phyloP scores from a whole-genome alignment of 2,888 invertebrate species.

The Resseliella maxima region DNA sequence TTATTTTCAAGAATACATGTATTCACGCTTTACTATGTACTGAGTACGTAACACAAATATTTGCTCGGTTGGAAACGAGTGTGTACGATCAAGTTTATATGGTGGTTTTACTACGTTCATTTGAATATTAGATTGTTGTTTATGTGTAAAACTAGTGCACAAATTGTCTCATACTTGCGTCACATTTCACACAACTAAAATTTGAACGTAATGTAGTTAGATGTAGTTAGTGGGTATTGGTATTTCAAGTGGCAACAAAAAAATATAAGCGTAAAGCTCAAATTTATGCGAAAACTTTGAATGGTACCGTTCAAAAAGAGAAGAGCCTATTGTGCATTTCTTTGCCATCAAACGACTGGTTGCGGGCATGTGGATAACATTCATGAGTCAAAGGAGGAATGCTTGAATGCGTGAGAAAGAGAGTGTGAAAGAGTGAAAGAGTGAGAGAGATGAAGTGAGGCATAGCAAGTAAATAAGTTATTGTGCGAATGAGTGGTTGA shows the following conservation, averaged over 20 bases:
- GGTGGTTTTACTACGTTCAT: not conserved
- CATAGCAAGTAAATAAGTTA: no score
- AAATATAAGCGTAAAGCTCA: not conserved
- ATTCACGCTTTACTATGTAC: not conserved
- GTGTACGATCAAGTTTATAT: not conserved
- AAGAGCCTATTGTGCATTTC: not conserved
- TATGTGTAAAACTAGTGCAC: not conserved
- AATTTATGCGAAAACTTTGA: constrained; percentile 31
- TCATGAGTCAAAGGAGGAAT: no score
- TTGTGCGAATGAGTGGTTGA: no score
- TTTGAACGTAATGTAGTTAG: not conserved
- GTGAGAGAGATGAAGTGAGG: no score
- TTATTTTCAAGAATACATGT: no score
- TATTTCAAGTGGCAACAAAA: not conserved
- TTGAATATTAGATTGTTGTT: constrained; percentile 40
- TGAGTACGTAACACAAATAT: not conserved
- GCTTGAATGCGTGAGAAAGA: no score
- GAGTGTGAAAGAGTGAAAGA: no score
- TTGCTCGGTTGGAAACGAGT: not conserved
- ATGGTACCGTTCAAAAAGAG: not conserved
- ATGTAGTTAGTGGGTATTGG: not conserved
- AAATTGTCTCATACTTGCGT: not conserved
- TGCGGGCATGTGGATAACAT: no score
- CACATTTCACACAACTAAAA: not conserved
- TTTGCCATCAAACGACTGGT: no score